Percentiles rank a stretch among this genome's conserved stretches.
Conservation (phyloP, 2,113 vertebrate genomes). For the Miniopterus natalensis region DNA sequence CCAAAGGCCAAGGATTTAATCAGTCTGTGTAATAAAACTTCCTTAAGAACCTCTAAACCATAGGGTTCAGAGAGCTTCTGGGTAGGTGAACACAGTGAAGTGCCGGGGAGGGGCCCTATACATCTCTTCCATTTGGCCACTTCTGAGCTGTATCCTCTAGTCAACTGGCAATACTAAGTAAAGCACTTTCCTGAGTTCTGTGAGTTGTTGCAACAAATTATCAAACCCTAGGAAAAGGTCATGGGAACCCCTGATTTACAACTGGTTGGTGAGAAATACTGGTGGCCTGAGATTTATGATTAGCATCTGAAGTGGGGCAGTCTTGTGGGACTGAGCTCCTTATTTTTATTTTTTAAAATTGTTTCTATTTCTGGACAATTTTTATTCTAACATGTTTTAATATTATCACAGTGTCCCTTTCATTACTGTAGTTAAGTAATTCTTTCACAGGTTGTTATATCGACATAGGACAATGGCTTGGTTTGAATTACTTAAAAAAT, state of each 20-base stretch:
- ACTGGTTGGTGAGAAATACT: not conserved
- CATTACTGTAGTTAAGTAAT: constrained; percentile 4
- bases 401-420: not conserved
- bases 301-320: not conserved
- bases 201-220: not conserved
- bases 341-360: not conserved
- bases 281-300: not conserved
- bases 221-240: not conserved
- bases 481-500: constrained; percentile 50
- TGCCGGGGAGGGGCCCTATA: not conserved
- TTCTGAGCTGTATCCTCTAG: not conserved
- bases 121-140: not conserved
- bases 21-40: not conserved
- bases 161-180: not conserved
- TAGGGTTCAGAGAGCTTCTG: not conserved
- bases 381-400: constrained; percentile 24
- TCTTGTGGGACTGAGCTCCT: not conserved
- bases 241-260: not conserved
- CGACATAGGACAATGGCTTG: constrained; percentile 9
- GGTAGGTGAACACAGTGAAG: not conserved
- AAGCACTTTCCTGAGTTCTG: not conserved
- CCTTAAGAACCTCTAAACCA: not conserved
- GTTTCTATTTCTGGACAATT: not conserved
- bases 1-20: not conserved
- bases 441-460: constrained; percentile 40